Conservation (phyloP, 2,888 invertebrate genomes). For the Sinotaia quadrata region DNA sequence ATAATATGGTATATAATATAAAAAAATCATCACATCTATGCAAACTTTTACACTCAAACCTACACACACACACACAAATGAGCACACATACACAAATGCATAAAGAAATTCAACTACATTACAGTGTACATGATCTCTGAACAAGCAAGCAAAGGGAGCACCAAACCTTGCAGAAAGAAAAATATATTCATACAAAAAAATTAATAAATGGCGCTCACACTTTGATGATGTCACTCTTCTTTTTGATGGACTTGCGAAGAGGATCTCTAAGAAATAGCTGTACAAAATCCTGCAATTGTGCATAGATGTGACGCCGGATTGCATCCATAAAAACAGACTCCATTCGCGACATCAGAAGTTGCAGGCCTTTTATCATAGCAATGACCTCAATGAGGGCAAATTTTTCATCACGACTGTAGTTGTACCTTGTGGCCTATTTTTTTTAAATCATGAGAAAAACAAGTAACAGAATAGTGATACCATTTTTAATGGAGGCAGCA, state of each 20-base stretch:
- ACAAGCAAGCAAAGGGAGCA: background rate
- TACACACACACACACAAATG: too few species aligned
- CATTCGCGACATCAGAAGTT: conserved; percentile 92
- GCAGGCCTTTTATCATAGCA: conserved; percentile 98
- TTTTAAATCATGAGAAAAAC: background rate
- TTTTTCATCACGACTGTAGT: conserved; percentile 97
- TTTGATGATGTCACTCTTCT: conserved; percentile 92
- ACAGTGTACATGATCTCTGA: background rate
- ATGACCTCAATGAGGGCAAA: conserved; percentile 98
- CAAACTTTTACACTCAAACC: too few species aligned
- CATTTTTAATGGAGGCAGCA: too few species aligned
- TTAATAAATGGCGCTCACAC: conserved; percentile 51
- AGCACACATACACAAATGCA: too few species aligned
- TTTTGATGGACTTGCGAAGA: conserved; percentile 94
- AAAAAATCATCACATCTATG: too few species aligned
- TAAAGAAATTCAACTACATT: too few species aligned
- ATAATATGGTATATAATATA: too few species aligned
- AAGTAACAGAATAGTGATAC: too few species aligned
- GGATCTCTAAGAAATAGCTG: conserved; percentile 92
- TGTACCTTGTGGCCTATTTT: conserved; percentile 96
- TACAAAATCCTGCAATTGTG: conserved; percentile 97
- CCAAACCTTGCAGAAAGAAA: background rate
- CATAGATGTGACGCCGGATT: conserved; percentile 91
- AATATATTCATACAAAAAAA: background rate
- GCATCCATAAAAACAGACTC: conserved; percentile 96